Percentiles rank a stretch among this genome's conserved stretches.
These are phyloP conservation scores for Brachypodius melanocephalos DNA, from an alignment of 2,113 vertebrate species.

Conservation along the genomic window DNA sequence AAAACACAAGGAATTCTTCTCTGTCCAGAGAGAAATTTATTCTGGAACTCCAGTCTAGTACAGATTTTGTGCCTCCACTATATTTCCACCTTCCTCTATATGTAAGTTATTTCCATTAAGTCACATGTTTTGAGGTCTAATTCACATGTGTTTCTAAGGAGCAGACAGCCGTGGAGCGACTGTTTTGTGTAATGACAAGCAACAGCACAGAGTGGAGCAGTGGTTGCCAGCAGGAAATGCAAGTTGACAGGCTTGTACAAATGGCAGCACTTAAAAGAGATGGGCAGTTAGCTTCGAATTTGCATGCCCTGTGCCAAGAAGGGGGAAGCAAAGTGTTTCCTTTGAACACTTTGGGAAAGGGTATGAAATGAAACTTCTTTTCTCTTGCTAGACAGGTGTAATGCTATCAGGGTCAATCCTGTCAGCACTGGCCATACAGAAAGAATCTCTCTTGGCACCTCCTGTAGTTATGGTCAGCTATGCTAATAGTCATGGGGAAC, in stretches of 20 bases:
- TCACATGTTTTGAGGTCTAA: neutral
- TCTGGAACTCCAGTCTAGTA: neutral
- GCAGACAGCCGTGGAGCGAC: neutral
- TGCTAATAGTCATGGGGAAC: neutral
- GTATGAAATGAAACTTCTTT: neutral
- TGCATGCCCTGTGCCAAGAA: neutral
- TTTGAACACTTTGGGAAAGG: neutral
- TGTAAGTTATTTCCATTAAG: neutral
- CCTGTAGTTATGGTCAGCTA: neutral
- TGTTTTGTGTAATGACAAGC: neutral
- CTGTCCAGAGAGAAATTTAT: neutral
- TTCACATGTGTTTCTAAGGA: conserved; percentile 13
- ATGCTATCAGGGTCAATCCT: neutral
- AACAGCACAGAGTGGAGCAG: neutral
- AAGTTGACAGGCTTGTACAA: neutral
- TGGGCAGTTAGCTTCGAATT: neutral
- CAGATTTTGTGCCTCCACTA: neutral
- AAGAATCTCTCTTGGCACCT: neutral
- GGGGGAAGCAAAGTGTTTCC: neutral
- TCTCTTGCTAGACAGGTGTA: neutral
- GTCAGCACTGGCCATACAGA: neutral
- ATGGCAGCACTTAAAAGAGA: neutral
- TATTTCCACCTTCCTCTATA: neutral
- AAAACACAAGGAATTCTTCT: neutral
- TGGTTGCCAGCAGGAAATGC: neutral